Evolutionary conservation across 2,113 vertebrate genomes (phyloP).

Genomic region (Cisticola juncidis): DNA sequence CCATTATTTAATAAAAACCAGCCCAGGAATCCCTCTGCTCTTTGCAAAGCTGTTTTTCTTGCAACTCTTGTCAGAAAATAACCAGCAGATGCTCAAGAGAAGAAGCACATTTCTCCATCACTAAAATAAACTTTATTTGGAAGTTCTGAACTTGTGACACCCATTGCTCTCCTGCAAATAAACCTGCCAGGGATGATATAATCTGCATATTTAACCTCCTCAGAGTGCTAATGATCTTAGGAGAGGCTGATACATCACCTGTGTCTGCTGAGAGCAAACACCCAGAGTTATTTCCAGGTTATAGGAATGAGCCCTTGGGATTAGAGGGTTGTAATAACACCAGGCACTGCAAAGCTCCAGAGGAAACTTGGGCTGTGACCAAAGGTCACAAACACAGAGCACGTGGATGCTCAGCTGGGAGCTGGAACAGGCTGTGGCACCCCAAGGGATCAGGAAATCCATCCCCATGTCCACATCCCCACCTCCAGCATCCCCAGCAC

Average conservation of each 20-base stretch:
- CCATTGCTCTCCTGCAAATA: slow-evolving; percentile 44
- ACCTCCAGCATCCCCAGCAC: background rate
- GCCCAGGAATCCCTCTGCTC: background rate
- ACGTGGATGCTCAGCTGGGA: background rate
- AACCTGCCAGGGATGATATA: slow-evolving; percentile 50
- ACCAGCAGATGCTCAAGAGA: background rate
- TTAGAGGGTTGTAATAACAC: background rate
- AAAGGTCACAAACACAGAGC: background rate
- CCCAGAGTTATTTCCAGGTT: background rate
- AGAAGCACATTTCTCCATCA: background rate
- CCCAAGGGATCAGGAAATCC: background rate
- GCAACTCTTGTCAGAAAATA: background rate
- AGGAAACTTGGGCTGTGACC: background rate
- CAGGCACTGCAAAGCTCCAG: fast-evolving
- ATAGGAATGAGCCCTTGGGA: background rate
- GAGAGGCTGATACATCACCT: background rate
- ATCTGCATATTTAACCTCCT: slow-evolving; percentile 56
- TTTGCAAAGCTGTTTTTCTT: background rate
- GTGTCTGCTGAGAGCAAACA: background rate
- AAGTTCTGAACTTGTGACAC: slow-evolving; percentile 17
- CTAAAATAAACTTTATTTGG: slow-evolving; percentile 38
- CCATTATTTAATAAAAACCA: background rate
- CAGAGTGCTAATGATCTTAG: background rate
- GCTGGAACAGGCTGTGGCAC: background rate
- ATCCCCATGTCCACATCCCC: fast-evolving